These are phyloP conservation scores for Macroglossus sobrinus DNA, from an alignment of 2,113 vertebrate species.

Conservation along the genomic window DNA sequence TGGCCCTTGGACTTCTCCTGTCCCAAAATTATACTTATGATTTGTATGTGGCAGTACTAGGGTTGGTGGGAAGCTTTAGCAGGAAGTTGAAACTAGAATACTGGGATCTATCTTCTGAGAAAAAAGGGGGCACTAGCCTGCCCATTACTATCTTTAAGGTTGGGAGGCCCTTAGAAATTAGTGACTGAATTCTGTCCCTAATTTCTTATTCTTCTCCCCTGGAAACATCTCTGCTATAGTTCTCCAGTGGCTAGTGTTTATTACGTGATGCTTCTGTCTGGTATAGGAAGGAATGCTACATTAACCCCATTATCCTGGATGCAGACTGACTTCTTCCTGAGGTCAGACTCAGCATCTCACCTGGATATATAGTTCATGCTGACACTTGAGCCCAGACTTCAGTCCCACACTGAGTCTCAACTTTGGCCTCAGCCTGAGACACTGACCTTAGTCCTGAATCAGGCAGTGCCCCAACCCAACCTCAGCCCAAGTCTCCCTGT, in stretches of 20 bases:
- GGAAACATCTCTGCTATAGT: neutral
- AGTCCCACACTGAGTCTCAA: neutral
- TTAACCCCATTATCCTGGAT: neutral
- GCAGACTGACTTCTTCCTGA: neutral
- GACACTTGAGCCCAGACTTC: neutral
- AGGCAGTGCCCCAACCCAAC: neutral
- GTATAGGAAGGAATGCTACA: neutral
- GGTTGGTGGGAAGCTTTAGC: neutral
- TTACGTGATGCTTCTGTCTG: neutral
- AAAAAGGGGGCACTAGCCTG: neutral
- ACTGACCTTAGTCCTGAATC: neutral
- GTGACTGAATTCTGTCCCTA: neutral
- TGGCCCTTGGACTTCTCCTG: neutral
- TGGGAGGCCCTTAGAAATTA: neutral
- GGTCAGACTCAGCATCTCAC: neutral
- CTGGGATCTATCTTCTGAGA: neutral
- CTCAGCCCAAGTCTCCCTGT: neutral
- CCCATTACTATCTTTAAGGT: neutral
- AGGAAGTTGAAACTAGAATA: conserved; percentile 10
- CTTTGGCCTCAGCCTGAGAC: neutral
- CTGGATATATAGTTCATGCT: neutral
- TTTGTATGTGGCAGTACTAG: conserved; percentile 17
- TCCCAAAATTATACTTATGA: neutral
- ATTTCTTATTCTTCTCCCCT: neutral
- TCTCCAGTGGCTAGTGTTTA: neutral